Evolutionary conservation across 2,888 invertebrate species (phyloP).

Genomic region (Caenorhabditis sp.): DNA sequence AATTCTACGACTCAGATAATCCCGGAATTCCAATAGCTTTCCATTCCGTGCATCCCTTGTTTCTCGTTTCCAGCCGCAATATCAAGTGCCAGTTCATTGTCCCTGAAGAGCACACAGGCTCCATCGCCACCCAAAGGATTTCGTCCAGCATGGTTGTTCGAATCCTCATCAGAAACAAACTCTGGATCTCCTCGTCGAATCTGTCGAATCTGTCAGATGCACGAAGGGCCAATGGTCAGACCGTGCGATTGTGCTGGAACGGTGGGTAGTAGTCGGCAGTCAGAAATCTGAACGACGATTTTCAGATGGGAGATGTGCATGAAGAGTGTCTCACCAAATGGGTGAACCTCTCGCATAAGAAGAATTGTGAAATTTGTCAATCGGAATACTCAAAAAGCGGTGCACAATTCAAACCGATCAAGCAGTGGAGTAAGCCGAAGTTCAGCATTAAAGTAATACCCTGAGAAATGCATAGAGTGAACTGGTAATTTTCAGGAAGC

Average conservation of each 20-base stretch:
- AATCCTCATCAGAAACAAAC: slow-evolving; percentile 39
- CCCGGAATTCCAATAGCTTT: no score
- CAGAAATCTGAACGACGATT: neutral
- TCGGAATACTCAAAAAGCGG: slow-evolving; percentile 73
- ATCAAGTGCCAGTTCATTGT: slow-evolving; percentile 36
- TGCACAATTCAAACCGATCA: slow-evolving; percentile 67
- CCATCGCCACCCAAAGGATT: slow-evolving; percentile 26
- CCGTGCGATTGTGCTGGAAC: slow-evolving; percentile 80
- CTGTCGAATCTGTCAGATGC: slow-evolving; percentile 81
- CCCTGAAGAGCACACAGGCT: slow-evolving; percentile 44
- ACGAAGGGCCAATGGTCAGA: slow-evolving; percentile 76
- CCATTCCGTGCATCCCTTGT: no score
- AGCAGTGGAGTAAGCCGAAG: slow-evolving; percentile 73
- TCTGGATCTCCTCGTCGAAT: slow-evolving; percentile 61
- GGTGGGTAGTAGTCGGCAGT: slow-evolving; percentile 46
- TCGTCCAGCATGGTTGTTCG: slow-evolving; percentile 41
- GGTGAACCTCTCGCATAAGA: slow-evolving; percentile 75
- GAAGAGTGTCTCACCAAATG: slow-evolving; percentile 77
- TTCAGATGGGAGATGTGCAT: slow-evolving; percentile 78
- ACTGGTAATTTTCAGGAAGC: slow-evolving; percentile 36
- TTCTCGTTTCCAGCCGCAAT: slow-evolving; percentile 47
- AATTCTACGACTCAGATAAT: no score
- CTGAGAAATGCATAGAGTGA: no score
- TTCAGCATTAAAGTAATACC: slow-evolving; percentile 42
- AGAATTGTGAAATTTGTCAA: slow-evolving; percentile 78